These are phyloP conservation scores for Myiopsitta monachus DNA, from an alignment of 2,113 vertebrate species.

Conservation along the genomic window DNA sequence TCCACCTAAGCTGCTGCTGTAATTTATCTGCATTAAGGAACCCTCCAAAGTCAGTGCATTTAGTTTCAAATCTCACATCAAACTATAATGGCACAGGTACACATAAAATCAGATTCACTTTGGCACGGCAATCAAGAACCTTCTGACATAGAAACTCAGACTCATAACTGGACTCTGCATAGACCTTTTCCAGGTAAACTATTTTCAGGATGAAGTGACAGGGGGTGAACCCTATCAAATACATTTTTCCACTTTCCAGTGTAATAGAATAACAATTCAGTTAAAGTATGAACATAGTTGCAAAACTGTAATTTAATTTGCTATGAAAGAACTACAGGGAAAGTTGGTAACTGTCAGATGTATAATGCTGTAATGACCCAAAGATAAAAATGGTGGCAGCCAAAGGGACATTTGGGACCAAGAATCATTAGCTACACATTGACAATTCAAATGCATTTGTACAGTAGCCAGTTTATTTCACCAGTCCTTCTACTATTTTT, in stretches of 20 bases:
- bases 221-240: not conserved
- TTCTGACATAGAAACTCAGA: not conserved
- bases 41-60: not conserved
- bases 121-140: not conserved
- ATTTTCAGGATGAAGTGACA: not conserved
- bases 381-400: not conserved
- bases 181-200: not conserved
- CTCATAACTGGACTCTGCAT: not conserved
- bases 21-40: not conserved
- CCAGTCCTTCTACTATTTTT: not conserved
- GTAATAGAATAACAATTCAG: not conserved
- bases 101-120: not conserved
- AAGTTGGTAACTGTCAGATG: not conserved
- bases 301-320: not conserved
- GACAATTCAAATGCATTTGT: not conserved
- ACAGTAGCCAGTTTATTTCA: not conserved
- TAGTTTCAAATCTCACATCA: not conserved
- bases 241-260: not conserved
- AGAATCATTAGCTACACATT: not conserved
- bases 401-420: conserved; percentile 15
- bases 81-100: not conserved
- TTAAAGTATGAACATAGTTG: not conserved
- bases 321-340: not conserved
- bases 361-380: conserved; percentile 2
- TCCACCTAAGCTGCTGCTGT: not conserved